Conservation (phyloP, 2,797 vertebrate genomes). For the Macrochelys suwanniensis region DNA sequence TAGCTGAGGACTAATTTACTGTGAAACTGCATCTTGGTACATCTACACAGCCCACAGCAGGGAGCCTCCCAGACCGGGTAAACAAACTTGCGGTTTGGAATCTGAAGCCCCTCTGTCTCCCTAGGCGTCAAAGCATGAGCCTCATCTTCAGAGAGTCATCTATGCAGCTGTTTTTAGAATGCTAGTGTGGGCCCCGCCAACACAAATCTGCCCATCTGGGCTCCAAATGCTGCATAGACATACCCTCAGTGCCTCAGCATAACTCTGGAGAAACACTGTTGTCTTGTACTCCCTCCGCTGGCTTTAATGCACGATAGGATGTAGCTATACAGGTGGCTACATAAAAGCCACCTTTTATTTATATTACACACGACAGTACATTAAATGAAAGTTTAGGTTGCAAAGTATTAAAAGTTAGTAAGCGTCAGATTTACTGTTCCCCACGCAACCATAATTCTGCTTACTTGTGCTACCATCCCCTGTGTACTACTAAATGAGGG, state of each 20-base stretch:
- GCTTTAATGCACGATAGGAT: neutral
- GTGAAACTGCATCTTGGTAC: neutral
- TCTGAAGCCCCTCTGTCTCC: neutral
- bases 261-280: neutral
- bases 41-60: too few relatives aligned
- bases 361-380: too few relatives aligned
- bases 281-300: constrained; percentile 62
- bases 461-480: neutral
- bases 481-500: neutral
- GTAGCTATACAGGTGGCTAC: neutral
- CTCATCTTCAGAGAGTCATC: neutral
- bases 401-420: neutral
- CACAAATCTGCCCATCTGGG: neutral
- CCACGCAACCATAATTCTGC: too few relatives aligned
- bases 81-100: too few relatives aligned
- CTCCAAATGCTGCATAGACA: neutral
- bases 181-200: neutral
- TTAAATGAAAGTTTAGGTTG: neutral
- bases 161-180: neutral
- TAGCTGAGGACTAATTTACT: neutral
- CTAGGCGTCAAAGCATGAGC: neutral
- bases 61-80: too few relatives aligned
- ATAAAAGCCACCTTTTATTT: neutral
- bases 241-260: rapidly evolving
- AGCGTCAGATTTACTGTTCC: neutral